These are phyloP conservation scores for Amphiduros pacificus DNA, from an alignment of 2,888 invertebrate species.

Conservation along the genomic window DNA sequence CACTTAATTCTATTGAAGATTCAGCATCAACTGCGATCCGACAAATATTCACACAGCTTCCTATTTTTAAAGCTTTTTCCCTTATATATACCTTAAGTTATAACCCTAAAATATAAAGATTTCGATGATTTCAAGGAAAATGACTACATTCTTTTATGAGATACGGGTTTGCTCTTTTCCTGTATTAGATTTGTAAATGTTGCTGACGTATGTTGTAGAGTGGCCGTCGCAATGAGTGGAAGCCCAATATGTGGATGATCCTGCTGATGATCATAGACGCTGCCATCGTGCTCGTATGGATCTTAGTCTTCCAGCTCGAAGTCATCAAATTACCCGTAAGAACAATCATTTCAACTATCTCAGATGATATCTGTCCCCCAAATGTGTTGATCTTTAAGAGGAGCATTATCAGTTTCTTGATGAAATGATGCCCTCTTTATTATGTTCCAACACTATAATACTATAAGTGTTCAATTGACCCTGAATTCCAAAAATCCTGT, in stretches of 20 bases:
- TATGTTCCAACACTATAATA: too few relatives aligned
- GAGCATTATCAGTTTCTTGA: too few relatives aligned
- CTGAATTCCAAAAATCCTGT: too few relatives aligned
- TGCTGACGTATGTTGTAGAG: not conserved
- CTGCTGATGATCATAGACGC: conserved; percentile 19
- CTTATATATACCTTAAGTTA: not conserved
- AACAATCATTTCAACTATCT: too few relatives aligned
- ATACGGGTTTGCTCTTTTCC: not conserved
- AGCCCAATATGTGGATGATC: conserved; percentile 24
- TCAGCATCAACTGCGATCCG: too few relatives aligned
- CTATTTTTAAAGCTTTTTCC: too few relatives aligned
- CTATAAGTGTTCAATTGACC: too few relatives aligned
- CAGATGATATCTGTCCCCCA: too few relatives aligned
- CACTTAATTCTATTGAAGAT: not conserved
- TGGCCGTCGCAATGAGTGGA: conserved; percentile 15
- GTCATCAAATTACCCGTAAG: too few relatives aligned
- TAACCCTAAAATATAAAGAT: not conserved
- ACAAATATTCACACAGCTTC: too few relatives aligned
- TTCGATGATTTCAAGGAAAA: not conserved
- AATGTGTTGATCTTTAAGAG: too few relatives aligned
- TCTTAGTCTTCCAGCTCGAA: conserved; percentile 7
- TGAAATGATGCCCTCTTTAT: too few relatives aligned
- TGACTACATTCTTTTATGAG: not conserved
- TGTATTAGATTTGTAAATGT: not conserved
- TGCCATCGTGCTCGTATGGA: conserved; percentile 18